These are phyloP conservation scores for Lepisosteus osseus DNA, from an alignment of 2,113 vertebrate genomes.

Conservation along the genomic window DNA sequence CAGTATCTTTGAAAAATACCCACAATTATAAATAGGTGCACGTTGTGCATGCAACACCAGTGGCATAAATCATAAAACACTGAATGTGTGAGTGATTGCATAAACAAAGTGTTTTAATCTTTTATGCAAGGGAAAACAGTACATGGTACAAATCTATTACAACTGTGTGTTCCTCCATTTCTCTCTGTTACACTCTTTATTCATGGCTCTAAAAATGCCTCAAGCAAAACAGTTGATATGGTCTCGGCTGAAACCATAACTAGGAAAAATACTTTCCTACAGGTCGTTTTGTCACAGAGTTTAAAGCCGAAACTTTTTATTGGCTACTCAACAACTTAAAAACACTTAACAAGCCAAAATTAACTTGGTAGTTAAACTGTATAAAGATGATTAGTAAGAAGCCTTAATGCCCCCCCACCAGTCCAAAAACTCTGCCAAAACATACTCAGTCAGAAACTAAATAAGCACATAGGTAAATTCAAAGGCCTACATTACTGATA, in stretches of 20 bases:
- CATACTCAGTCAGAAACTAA: too few relatives aligned
- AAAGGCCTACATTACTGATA: too few relatives aligned
- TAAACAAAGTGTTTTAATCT: background rate
- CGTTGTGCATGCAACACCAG: background rate
- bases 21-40: slow-evolving; percentile 2
- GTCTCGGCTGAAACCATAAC: background rate
- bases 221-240: background rate
- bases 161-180: background rate
- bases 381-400: too few relatives aligned
- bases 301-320: too few relatives aligned
- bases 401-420: too few relatives aligned
- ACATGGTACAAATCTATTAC: background rate
- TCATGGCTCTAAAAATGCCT: background rate
- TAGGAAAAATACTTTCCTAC: background rate
- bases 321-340: too few relatives aligned
- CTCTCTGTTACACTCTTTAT: background rate
- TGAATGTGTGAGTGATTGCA: background rate
- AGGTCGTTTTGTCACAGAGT: too few relatives aligned
- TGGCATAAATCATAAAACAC: slow-evolving; percentile 7
- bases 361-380: too few relatives aligned
- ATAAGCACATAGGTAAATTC: too few relatives aligned
- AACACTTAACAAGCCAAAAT: too few relatives aligned
- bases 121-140: background rate
- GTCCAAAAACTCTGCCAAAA: too few relatives aligned
- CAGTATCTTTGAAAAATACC: slow-evolving; percentile 10